Percentiles rank a stretch among this genome's conserved stretches.
Evolutionary conservation across 1,140 invertebrate species (phyloP).

Genomic region (Cydia pomonella): DNA sequence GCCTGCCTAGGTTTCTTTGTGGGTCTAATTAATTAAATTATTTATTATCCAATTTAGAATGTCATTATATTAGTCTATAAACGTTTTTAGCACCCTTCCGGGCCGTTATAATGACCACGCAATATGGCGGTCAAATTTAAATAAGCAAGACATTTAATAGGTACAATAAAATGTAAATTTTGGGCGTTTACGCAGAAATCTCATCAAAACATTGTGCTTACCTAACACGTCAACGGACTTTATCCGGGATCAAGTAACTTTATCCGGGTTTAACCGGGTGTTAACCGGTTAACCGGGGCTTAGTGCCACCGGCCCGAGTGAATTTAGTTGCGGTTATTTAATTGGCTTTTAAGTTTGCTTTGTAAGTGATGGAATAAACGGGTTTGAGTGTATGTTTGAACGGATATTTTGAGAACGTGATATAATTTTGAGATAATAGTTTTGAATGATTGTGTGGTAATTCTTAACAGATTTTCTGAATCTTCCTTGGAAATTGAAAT

Average conservation of each 20-base stretch:
- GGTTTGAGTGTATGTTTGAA: neutral
- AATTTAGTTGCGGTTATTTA: constrained; percentile 24
- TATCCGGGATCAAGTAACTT: constrained; percentile 1
- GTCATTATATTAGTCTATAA: constrained; percentile 4
- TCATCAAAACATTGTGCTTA: constrained; percentile 29
- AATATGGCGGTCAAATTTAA: constrained; percentile 29
- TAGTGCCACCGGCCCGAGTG: constrained; percentile 25
- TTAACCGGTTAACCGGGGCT: neutral
- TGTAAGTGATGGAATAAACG: constrained; percentile 7
- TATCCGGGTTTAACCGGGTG: neutral
- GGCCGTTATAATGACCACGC: neutral
- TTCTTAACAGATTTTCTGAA: no score
- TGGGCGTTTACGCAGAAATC: constrained; percentile 1
- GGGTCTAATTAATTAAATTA: neutral
- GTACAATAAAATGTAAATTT: constrained; percentile 24
- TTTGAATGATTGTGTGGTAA: no score
- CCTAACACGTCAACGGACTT: constrained; percentile 25
- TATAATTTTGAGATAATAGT: no score
- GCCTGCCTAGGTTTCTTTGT: no score
- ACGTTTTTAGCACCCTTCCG: neutral
- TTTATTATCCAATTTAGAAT: neutral
- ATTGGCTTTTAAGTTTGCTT: constrained; percentile 29
- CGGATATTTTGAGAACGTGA: neutral
- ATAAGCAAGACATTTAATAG: constrained; percentile 12
- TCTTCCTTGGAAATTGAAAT: no score